A percentile compares a stretch with the other conserved stretches of the same genome.
phyloP scores from a whole-genome alignment of 1,140 invertebrate species.

The Drosophila nikananu region DNA sequence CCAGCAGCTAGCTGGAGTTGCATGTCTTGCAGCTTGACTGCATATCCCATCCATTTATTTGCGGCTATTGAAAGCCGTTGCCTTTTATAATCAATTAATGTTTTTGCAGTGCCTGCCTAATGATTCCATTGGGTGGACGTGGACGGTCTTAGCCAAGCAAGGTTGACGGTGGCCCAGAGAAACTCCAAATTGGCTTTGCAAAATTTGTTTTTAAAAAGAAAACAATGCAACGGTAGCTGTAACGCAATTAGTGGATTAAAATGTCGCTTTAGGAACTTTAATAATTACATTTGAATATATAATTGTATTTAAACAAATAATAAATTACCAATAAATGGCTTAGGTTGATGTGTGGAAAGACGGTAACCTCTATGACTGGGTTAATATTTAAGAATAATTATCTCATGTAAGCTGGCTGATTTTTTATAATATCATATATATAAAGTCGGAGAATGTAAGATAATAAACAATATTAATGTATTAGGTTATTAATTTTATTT shows the following conservation, averaged over 20 bases:
- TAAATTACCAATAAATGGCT: no score
- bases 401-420: no score
- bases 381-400: no score
- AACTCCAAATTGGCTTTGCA: conserved; percentile 7
- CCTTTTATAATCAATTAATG: conserved; percentile 73
- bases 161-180: conserved; percentile 28
- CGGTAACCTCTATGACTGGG: background rate
- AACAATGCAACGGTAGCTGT: background rate
- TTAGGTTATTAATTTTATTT: no score
- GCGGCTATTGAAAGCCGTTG: conserved; percentile 63
- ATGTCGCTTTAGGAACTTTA: no score
- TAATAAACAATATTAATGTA: no score
- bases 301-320: no score
- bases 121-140: conserved; percentile 22
- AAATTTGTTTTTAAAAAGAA: background rate
- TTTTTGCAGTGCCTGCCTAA: conserved; percentile 20
- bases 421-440: no score
- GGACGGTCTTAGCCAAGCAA: conserved; percentile 27
- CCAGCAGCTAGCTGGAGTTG: conserved; percentile 52
- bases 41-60: conserved; percentile 65
- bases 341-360: background rate
- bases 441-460: no score
- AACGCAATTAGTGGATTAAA: background rate
- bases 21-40: conserved; percentile 78
- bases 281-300: background rate